A percentile compares a stretch with the other conserved stretches of the same genome.
Evolutionary conservation across 2,113 vertebrate species (phyloP).

Genomic region (Puffinus mauretanicus): DNA sequence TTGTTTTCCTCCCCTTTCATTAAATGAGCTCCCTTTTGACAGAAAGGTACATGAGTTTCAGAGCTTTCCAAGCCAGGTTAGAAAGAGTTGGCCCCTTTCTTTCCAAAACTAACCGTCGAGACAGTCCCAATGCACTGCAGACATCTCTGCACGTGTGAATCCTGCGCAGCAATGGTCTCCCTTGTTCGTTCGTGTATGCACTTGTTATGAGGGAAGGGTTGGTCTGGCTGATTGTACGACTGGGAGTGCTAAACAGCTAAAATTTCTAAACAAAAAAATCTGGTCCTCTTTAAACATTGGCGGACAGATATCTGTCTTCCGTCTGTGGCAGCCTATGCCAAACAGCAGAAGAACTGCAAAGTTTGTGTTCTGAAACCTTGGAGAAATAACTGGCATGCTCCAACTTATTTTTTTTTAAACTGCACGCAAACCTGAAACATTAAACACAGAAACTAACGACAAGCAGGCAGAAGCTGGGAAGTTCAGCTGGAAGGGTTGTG

Average conservation of each 20-base stretch:
- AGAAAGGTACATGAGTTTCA: neutral
- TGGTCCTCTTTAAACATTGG: neutral
- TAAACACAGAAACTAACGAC: neutral
- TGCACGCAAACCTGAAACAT: neutral
- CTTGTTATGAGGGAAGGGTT: neutral
- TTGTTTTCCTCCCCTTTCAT: neutral
- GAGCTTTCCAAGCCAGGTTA: neutral
- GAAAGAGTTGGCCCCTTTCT: neutral
- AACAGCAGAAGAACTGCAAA: neutral
- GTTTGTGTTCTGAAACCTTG: neutral
- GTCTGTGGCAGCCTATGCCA: slow-evolving; percentile 2
- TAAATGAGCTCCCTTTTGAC: neutral
- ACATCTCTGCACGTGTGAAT: neutral
- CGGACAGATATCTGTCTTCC: slow-evolving; percentile 8
- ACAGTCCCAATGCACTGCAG: rapidly evolving
- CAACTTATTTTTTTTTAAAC: neutral
- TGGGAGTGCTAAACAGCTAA: neutral
- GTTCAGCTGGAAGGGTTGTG: neutral
- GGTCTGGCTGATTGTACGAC: neutral
- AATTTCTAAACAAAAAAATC: slow-evolving; percentile 14
- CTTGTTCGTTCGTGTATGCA: neutral
- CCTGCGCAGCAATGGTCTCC: neutral
- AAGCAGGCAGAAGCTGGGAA: neutral
- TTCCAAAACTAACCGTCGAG: neutral
- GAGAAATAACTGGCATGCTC: neutral